These are phyloP conservation scores for Caenorhabditis becei DNA, from an alignment of 2,888 invertebrate genomes.

Conservation along the genomic window DNA sequence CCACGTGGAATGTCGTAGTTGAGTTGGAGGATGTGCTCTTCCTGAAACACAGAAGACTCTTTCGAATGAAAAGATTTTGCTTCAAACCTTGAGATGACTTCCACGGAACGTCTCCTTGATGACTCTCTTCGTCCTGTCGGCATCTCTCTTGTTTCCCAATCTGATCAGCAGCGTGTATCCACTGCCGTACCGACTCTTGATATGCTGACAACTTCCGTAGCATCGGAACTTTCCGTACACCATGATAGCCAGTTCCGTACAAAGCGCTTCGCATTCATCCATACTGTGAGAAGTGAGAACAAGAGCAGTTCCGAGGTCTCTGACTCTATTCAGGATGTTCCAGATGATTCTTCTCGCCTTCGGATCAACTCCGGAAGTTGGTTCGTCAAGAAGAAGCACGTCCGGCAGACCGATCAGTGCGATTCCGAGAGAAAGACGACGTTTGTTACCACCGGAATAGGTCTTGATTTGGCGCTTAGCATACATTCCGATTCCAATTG, in stretches of 20 bases:
- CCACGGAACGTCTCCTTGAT: conserved; percentile 84
- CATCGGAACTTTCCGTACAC: conserved; percentile 84
- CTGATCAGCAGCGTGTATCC: conserved; percentile 72
- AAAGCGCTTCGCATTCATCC: conserved; percentile 92
- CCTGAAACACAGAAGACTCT: conserved; percentile 67
- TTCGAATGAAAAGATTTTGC: not conserved
- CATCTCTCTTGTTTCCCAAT: conserved; percentile 46
- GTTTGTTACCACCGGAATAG: conserved; percentile 87
- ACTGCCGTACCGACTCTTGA: conserved; percentile 85
- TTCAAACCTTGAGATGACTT: conserved; percentile 86
- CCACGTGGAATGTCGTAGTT: conserved; percentile 83
- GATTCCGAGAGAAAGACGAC: conserved; percentile 88
- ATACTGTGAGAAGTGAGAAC: conserved; percentile 89
- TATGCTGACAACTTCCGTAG: conserved; percentile 85
- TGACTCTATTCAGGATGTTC: conserved; percentile 67
- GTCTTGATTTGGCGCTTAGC: conserved; percentile 74
- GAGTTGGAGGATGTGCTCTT: conserved; percentile 82
- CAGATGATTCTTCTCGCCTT: conserved; percentile 72
- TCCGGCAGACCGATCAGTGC: conserved; percentile 87
- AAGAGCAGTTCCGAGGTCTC: conserved; percentile 84
- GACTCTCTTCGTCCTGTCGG: conserved; percentile 44
- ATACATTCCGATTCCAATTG: conserved; percentile 73
- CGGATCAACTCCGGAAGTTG: conserved; percentile 87
- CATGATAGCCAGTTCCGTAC: conserved; percentile 89
- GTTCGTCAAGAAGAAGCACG: conserved; percentile 83